These are phyloP conservation scores for Aselliscus stoliczkanus DNA, from an alignment of 2,797 vertebrate genomes.

Conservation along the genomic window DNA sequence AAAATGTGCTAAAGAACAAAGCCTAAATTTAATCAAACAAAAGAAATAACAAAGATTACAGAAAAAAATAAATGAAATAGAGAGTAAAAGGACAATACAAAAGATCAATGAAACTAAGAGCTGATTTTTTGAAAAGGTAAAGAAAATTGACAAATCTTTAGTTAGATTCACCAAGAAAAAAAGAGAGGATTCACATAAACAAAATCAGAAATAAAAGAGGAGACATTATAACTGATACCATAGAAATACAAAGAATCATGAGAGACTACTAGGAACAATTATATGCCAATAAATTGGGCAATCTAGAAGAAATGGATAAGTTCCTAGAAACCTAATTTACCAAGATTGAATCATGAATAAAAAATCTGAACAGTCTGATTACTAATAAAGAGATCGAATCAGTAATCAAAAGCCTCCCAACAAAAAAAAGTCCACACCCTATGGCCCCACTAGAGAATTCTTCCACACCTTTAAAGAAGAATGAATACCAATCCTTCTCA, in stretches of 20 bases:
- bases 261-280: background rate
- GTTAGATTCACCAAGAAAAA: background rate
- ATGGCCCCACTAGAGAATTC: background rate
- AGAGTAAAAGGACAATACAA: background rate
- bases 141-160: background rate
- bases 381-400: background rate
- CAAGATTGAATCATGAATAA: background rate
- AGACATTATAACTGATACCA: background rate
- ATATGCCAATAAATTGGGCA: background rate
- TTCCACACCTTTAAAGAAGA: background rate
- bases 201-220: background rate
- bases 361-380: background rate
- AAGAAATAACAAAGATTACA: background rate
- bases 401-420: background rate
- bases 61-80: background rate
- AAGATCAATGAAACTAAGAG: background rate
- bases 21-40: background rate
- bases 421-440: background rate
- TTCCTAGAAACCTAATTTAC: background rate
- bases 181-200: background rate
- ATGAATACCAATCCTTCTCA: background rate
- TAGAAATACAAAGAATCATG: background rate
- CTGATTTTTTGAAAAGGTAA: background rate
- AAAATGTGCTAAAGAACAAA: background rate
- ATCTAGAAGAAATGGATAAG: background rate